Evolutionary conservation across 1,140 invertebrate species (phyloP), one percentile per base, ranked within the genome.

Genomic region (Galleria mellonella): DNA sequence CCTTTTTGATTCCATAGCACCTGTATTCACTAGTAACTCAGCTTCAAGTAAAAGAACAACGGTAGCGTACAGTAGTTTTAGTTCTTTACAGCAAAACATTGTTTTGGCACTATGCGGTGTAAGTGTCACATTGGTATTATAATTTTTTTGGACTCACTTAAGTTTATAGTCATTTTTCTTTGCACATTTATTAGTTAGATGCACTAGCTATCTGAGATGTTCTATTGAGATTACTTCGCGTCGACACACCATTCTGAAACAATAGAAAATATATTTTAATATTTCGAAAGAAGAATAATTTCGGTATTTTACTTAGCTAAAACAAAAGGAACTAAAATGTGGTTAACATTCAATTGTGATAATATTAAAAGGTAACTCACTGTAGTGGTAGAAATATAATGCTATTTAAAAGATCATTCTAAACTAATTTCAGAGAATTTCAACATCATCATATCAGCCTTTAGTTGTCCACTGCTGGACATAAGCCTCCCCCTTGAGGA

Each of bases 1-100:
- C 59, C 66, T 68, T 41, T 75, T 78, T 50, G 74, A 76, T 62
- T 81, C 77, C 76, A 79, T 81, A 64, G 72, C 78, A 62, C 62
- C 62, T 32, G 71, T 82, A 51, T 78, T 79, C 56, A 79, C 65
- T 43, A 83, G 48, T 52, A 82, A 64, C 47, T 77, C 70, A 17
- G 70, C 72, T 74, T 84, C 72, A n/a, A 84, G 65, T 49, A 84
- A 69, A 32, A 84, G 62, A 64, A 84, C 67, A 60, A 84, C 51
- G 64, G 67, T 74, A 23, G 76, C 76, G 49, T 83, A 84, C 55
- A 84, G 58, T 79, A 83, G 57, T 67, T 84, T 82, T 13, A 83
- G 78, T 84, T 83, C 76, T 78, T 79, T 81, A 72, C 74, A 72
- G 74, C 67, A 78, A 78, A 70, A 76, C 81, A 84, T 84, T 79